phyloP scores from a whole-genome alignment of 2,888 invertebrate species.

The Catocala nupta region DNA sequence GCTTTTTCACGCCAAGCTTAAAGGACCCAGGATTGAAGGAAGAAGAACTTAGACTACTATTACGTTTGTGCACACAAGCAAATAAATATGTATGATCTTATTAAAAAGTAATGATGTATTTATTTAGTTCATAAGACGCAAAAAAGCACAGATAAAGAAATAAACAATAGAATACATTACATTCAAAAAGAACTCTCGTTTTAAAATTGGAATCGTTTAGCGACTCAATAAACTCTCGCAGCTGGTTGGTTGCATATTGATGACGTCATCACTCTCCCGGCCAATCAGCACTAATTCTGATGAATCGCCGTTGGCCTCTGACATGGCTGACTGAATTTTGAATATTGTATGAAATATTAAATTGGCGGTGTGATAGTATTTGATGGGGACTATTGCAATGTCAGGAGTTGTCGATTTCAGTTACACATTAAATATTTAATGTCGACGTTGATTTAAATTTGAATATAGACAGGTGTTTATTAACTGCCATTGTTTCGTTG shows the following conservation, averaged over 20 bases:
- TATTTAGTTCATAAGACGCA: too few relatives aligned
- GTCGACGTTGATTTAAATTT: slow-evolving; percentile 14
- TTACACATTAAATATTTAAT: slow-evolving; percentile 25
- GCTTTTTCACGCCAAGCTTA: too few relatives aligned
- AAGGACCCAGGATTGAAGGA: too few relatives aligned
- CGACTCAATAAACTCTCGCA: slow-evolving; percentile 44
- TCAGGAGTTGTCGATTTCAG: slow-evolving; percentile 36
- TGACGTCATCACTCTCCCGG: slow-evolving; percentile 78
- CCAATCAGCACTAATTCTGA: slow-evolving; percentile 81
- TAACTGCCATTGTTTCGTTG: slow-evolving; percentile 8
- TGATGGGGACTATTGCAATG: slow-evolving; percentile 38
- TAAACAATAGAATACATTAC: background rate
- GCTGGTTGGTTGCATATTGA: slow-evolving; percentile 70
- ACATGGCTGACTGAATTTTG: slow-evolving; percentile 63
- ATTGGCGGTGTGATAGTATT: slow-evolving; percentile 54
- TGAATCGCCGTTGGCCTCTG: slow-evolving; percentile 66
- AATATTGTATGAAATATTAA: slow-evolving; percentile 65
- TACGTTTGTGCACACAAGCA: too few relatives aligned
- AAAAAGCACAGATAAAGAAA: background rate
- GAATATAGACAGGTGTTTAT: slow-evolving; percentile 32
- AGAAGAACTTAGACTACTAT: too few relatives aligned
- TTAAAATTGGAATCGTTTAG: slow-evolving; percentile 49
- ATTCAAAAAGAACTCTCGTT: slow-evolving; percentile 10
- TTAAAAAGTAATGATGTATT: too few relatives aligned
- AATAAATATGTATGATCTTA: too few relatives aligned